phyloP scores from a whole-genome alignment of 2,888 invertebrate genomes.

The Meandrusa payeni region DNA sequence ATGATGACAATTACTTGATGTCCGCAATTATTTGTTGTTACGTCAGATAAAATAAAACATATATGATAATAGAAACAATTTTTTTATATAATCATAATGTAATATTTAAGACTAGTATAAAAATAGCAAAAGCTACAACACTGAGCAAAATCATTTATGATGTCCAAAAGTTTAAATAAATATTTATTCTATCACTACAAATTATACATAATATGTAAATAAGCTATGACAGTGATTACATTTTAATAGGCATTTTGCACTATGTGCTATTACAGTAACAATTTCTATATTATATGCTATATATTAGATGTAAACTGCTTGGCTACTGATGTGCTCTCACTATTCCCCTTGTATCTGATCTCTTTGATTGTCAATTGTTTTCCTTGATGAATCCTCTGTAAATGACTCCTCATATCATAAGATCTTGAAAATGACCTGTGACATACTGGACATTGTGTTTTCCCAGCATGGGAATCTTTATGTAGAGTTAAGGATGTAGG shows the following conservation, averaged over 20 bases:
- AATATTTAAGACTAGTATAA: slow-evolving; percentile 74
- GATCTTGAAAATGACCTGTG: slow-evolving; percentile 82
- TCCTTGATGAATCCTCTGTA: slow-evolving; percentile 81
- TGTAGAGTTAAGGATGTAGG: slow-evolving; percentile 82
- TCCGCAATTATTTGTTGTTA: too few relatives aligned
- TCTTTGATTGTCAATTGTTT: slow-evolving; percentile 75
- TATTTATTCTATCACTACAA: slow-evolving; percentile 32
- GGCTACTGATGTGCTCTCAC: slow-evolving; percentile 56
- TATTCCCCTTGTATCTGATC: slow-evolving; percentile 69
- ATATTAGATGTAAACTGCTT: slow-evolving; percentile 69
- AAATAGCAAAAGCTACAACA: slow-evolving; percentile 74
- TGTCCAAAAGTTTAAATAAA: slow-evolving; percentile 39
- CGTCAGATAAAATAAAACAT: slow-evolving; percentile 25
- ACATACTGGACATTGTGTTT: slow-evolving; percentile 83
- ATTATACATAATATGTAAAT: slow-evolving; percentile 17
- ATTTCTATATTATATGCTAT: slow-evolving; percentile 45
- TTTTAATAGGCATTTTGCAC: slow-evolving; percentile 45
- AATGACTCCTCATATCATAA: slow-evolving; percentile 82
- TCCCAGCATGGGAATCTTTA: slow-evolving; percentile 82
- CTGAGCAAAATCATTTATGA: slow-evolving; percentile 72
- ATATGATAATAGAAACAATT: slow-evolving; percentile 50
- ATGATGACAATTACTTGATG: too few relatives aligned
- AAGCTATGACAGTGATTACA: slow-evolving; percentile 19
- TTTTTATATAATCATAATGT: slow-evolving; percentile 57
- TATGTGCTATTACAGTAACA: slow-evolving; percentile 43